These are phyloP conservation scores for Marcusenius ussheri DNA, from an alignment of 2,113 vertebrate genomes.

Conservation along the genomic window DNA sequence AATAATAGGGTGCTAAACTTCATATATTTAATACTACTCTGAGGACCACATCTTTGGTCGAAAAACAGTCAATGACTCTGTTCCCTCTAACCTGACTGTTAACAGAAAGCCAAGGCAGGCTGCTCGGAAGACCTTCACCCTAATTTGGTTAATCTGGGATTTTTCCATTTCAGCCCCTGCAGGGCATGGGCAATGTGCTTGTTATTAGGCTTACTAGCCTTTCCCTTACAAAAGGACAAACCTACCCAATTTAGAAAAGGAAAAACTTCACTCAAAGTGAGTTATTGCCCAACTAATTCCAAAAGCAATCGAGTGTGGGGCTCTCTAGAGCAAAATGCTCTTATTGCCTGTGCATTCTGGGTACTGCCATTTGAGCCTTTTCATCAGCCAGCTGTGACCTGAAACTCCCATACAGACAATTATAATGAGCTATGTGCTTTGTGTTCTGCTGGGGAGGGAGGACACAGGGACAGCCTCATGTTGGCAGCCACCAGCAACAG, in stretches of 20 bases:
- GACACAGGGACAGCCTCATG: not conserved
- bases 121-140: not conserved
- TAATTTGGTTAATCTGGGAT: slow-evolving; percentile 6
- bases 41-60: not conserved
- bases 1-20: not conserved
- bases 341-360: not conserved
- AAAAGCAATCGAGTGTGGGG: not conserved
- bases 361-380: not conserved
- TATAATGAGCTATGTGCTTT: slow-evolving; percentile 1
- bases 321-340: not conserved
- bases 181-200: not conserved
- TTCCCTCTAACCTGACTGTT: not conserved
- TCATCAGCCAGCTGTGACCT: not conserved
- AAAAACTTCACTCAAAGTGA: not conserved
- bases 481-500: not conserved
- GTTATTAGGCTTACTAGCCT: not conserved
- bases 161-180: not conserved
- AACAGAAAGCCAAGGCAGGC: not conserved
- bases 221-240: not conserved
- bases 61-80: not conserved
- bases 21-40: not conserved
- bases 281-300: not conserved
- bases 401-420: not conserved
- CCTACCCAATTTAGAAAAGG: not conserved
- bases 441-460: not conserved